phyloP scores from a whole-genome alignment of 2,113 vertebrate species.

The Python bivittatus region DNA sequence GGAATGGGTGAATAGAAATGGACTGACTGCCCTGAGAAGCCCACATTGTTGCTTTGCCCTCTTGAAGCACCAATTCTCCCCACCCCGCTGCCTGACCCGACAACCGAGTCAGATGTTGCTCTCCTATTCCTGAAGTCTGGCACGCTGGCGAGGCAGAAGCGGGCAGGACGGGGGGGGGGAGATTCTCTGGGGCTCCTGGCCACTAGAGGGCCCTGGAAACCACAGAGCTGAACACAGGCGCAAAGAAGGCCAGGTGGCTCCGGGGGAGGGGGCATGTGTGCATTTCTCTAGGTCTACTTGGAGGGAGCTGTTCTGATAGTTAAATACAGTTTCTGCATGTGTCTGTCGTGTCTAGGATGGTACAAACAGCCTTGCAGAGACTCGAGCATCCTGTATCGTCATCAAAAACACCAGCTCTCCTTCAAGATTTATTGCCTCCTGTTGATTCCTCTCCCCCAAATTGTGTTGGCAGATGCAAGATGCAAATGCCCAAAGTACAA shows the following conservation, averaged over 20 bases:
- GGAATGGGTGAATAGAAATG: not conserved
- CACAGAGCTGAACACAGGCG: not conserved
- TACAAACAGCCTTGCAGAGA: not conserved
- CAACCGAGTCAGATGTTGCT: not conserved
- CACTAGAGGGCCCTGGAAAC: not conserved
- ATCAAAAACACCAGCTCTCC: not conserved
- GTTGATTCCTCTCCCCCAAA: not conserved
- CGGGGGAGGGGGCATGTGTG: not conserved
- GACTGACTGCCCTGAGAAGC: not conserved
- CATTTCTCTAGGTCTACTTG: not conserved
- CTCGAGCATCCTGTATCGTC: not conserved
- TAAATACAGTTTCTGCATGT: not conserved
- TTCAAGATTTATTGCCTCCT: not conserved
- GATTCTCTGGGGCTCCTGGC: not conserved
- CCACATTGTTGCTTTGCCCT: not conserved
- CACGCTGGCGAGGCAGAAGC: not conserved
- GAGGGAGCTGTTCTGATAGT: not conserved
- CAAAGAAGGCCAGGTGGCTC: not conserved
- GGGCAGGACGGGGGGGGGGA: not conserved
- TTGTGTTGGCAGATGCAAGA: not conserved
- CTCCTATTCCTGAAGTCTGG: not conserved
- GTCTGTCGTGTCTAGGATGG: not conserved
- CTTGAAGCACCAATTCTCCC: not conserved
- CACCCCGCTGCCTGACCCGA: not conserved
- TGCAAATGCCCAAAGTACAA: not conserved